phyloP scores from a whole-genome alignment of 2,113 vertebrate species.

The Porphyrio hochstetteri region DNA sequence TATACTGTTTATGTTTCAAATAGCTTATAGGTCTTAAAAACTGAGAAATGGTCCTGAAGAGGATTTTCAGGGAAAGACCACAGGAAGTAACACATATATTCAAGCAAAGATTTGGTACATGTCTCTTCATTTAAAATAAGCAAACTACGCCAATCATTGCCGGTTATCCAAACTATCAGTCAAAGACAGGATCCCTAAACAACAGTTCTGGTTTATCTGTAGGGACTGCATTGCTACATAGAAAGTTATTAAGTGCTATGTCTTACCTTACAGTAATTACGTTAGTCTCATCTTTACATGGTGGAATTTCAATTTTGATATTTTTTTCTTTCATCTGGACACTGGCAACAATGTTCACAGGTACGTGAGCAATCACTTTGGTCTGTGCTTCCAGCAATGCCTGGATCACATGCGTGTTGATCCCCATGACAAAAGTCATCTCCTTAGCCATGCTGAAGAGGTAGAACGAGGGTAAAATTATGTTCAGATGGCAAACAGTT shows the following conservation, averaged over 20 bases:
- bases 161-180: not conserved
- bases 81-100: not conserved
- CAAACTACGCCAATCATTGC: not conserved
- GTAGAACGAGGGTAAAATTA: not conserved
- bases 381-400: conserved; percentile 26
- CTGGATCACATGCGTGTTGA: conserved; percentile 57
- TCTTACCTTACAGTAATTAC: conserved; percentile 52
- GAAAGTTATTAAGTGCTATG: not conserved
- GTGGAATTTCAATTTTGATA: conserved; percentile 58
- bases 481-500: not conserved
- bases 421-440: conserved; percentile 57
- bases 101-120: not conserved
- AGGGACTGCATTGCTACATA: not conserved
- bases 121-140: not conserved
- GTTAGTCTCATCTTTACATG: conserved; percentile 54
- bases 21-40: not conserved
- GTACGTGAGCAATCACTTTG: conserved; percentile 25
- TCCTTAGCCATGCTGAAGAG: conserved; percentile 52
- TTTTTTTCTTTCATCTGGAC: conserved; percentile 50
- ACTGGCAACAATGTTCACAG: conserved; percentile 15
- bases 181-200: not conserved
- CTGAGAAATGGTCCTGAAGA: not conserved
- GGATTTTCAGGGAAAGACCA: not conserved
- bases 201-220: not conserved
- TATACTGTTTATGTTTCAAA: not conserved